These are phyloP conservation scores for Pseudopleuronectes americanus DNA, from an alignment of 2,797 vertebrate genomes.

Conservation along the genomic window DNA sequence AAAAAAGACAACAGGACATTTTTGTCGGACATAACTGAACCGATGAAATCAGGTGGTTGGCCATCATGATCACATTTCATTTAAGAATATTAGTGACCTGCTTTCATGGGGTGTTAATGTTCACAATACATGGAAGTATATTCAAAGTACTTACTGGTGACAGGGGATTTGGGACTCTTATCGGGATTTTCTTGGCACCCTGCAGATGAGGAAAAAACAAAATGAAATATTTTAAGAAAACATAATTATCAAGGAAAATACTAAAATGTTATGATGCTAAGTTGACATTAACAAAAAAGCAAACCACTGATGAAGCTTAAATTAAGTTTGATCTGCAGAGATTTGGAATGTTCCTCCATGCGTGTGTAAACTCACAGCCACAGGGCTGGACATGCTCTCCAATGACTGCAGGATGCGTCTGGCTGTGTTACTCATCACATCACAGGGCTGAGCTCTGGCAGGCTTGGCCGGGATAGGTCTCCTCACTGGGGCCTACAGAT, in stretches of 20 bases:
- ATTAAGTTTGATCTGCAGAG: background rate
- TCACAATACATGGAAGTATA: background rate
- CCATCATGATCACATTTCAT: no score
- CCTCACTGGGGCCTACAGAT: slow-evolving; percentile 89
- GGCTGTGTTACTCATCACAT: slow-evolving; percentile 95
- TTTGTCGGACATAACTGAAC: background rate
- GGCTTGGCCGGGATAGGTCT: slow-evolving; percentile 96
- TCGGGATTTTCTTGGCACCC: slow-evolving; percentile 97
- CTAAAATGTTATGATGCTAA: background rate
- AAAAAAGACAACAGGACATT: background rate
- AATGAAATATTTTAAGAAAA: background rate
- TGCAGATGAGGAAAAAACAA: slow-evolving; percentile 60
- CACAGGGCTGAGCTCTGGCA: slow-evolving; percentile 88
- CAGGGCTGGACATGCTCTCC: slow-evolving; percentile 98
- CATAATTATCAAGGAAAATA: background rate
- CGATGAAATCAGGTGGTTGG: no score
- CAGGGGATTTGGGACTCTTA: slow-evolving; percentile 83
- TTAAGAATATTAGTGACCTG: no score
- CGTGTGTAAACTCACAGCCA: slow-evolving; percentile 85
- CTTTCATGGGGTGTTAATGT: no score
- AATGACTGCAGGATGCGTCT: slow-evolving; percentile 94
- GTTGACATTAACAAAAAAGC: background rate
- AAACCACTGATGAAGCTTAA: background rate
- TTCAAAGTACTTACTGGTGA: slow-evolving; percentile 86
- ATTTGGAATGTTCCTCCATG: background rate